These are phyloP conservation scores for Phasia obesa DNA, from an alignment of 2,888 invertebrate genomes.

Conservation along the genomic window DNA sequence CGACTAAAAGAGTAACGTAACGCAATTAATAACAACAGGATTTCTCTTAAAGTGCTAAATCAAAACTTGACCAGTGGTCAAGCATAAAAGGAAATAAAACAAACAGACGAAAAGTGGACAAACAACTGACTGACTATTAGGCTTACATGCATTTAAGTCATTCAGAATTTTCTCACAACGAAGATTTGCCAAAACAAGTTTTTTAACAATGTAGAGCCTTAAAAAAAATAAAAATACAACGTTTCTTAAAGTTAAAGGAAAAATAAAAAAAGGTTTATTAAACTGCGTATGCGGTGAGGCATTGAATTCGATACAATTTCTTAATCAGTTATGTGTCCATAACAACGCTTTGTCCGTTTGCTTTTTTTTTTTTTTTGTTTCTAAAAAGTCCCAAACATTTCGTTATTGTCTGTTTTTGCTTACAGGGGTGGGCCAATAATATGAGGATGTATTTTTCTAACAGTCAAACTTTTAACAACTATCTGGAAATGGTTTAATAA, in stretches of 20 bases:
- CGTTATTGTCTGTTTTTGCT: not conserved
- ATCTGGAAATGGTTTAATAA: no score
- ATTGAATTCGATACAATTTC: no score
- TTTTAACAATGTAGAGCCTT: not conserved
- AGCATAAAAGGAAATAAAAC: slow-evolving; percentile 13
- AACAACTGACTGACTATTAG: slow-evolving; percentile 10
- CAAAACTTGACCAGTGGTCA: slow-evolving; percentile 56
- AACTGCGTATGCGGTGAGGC: not conserved
- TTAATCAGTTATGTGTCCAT: not conserved
- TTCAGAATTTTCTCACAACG: not conserved
- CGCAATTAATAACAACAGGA: slow-evolving; percentile 44
- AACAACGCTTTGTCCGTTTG: not conserved
- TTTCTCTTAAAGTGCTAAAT: slow-evolving; percentile 31
- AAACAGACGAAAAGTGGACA: slow-evolving; percentile 9
- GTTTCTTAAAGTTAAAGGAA: not conserved
- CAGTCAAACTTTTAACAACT: no score
- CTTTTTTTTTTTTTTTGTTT: not conserved
- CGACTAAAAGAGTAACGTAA: no score
- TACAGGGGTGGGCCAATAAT: not conserved
- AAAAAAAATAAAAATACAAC: not conserved
- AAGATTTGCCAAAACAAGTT: slow-evolving; percentile 10
- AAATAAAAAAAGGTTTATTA: not conserved
- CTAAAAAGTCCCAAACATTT: not conserved
- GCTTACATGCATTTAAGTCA: not conserved
- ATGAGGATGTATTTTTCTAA: not conserved